Conservation (phyloP, 2,888 invertebrate species). For the Lydus trimaculatus region DNA sequence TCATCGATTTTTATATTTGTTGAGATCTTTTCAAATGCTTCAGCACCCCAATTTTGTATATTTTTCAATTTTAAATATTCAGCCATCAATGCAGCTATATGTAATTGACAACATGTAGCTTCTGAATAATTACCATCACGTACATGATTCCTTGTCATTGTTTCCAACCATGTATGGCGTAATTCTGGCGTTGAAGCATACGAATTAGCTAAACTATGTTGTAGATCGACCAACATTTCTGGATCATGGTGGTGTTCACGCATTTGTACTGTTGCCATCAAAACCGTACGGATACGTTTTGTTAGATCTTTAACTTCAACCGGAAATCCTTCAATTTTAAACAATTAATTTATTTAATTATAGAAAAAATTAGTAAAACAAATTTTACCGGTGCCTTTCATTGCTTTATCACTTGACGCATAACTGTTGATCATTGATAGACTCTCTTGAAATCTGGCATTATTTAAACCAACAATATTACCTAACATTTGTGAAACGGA, state of each 20-base stretch:
- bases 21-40: conserved; percentile 82
- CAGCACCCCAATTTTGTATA: conserved; percentile 84
- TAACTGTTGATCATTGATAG: conserved; percentile 92
- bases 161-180: conserved; percentile 94
- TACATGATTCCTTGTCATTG: conserved; percentile 87
- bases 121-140: conserved; percentile 87
- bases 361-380: neutral
- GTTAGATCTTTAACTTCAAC: conserved; percentile 93
- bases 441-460: conserved; percentile 94
- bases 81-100: conserved; percentile 94
- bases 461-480: conserved; percentile 88
- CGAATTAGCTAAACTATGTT: conserved; percentile 90
- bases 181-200: conserved; percentile 95
- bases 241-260: conserved; percentile 90
- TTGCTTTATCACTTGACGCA: conserved; percentile 90
- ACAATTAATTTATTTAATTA: conserved; percentile 14
- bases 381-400: conserved; percentile 87
- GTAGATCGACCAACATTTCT: conserved; percentile 89
- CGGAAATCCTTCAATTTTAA: conserved; percentile 76
- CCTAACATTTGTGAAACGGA: conserved; percentile 94
- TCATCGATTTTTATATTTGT: conserved; percentile 89
- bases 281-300: conserved; percentile 89
- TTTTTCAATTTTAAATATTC: conserved; percentile 86
- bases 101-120: conserved; percentile 94
- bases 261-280: conserved; percentile 94